Conservation (phyloP, 2,888 invertebrate genomes). For the Carterocephalus palaemon region DNA sequence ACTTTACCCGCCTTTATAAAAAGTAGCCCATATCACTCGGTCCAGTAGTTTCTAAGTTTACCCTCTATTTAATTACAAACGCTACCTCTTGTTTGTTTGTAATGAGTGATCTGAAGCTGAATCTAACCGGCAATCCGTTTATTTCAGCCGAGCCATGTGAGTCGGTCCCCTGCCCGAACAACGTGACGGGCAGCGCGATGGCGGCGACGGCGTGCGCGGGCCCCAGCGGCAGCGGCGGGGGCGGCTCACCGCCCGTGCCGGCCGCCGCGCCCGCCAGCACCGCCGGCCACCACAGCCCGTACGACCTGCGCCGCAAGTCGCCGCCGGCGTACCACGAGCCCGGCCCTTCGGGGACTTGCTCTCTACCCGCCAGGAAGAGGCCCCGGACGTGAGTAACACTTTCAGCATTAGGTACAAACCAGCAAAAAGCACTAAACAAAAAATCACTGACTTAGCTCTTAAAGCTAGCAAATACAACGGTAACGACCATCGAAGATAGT, state of each 20-base stretch:
- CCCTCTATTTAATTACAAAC: too few relatives aligned
- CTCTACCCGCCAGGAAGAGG: slow-evolving; percentile 91
- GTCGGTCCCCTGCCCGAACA: slow-evolving; percentile 85
- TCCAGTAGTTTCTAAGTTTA: too few relatives aligned
- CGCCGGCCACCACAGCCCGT: slow-evolving; percentile 90
- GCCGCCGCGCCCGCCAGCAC: slow-evolving; percentile 83
- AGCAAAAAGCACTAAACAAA: too few relatives aligned
- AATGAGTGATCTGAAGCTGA: too few relatives aligned
- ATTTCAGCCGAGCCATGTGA: slow-evolving; percentile 87
- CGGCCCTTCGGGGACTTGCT: slow-evolving; percentile 80
- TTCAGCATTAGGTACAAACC: too few relatives aligned
- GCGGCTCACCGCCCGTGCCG: slow-evolving; percentile 74
- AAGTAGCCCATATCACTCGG: too few relatives aligned
- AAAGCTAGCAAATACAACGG: too few relatives aligned
- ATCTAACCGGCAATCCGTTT: too few relatives aligned
- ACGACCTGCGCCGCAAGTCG: slow-evolving; percentile 92
- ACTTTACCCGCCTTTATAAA: too few relatives aligned
- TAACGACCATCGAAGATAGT: too few relatives aligned
- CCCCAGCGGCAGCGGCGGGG: slow-evolving; percentile 74
- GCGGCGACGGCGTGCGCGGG: slow-evolving; percentile 71
- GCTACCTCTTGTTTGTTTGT: too few relatives aligned
- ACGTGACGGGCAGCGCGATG: slow-evolving; percentile 76
- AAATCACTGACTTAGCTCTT: too few relatives aligned
- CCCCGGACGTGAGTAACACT: slow-evolving; percentile 83
- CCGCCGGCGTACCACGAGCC: slow-evolving; percentile 85